Conservation (phyloP, 2,797 vertebrate species). For the Helicolenus hilgendorfi region DNA sequence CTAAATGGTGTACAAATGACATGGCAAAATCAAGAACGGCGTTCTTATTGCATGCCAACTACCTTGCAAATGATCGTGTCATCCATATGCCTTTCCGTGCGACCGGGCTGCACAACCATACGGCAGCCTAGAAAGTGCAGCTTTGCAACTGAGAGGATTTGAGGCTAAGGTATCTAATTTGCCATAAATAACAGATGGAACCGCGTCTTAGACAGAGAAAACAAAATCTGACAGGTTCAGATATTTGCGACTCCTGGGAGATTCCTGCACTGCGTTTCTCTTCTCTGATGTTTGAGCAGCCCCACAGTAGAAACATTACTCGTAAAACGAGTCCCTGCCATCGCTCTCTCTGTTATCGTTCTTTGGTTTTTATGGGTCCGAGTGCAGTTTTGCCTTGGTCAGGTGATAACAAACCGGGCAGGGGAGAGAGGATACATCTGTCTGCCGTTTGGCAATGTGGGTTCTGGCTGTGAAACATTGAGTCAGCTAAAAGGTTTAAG, state of each 20-base stretch:
- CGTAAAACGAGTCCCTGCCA: slow-evolving; percentile 50
- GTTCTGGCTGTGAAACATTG: slow-evolving; percentile 76
- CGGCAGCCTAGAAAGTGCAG: not conserved
- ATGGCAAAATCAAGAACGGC: no score
- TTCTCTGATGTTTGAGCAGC: slow-evolving; percentile 28
- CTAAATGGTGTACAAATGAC: no score
- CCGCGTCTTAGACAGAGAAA: not conserved
- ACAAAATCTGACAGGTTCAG: not conserved
- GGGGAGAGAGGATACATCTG: slow-evolving; percentile 73
- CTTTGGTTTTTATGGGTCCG: slow-evolving; percentile 61
- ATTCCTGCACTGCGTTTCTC: slow-evolving; percentile 1
- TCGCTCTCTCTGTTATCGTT: slow-evolving; percentile 60
- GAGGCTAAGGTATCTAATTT: not conserved
- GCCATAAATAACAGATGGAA: not conserved
- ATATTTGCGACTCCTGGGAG: not conserved
- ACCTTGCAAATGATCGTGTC: no score
- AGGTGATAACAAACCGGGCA: slow-evolving; percentile 76
- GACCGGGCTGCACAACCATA: not conserved
- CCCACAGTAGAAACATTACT: slow-evolving; percentile 58
- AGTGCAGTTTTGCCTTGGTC: slow-evolving; percentile 73
- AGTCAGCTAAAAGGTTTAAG: slow-evolving; percentile 86
- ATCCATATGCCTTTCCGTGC: no score
- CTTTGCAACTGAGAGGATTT: not conserved
- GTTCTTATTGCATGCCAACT: no score
- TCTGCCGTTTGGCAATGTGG: slow-evolving; percentile 70